A percentile compares a stretch with the other conserved stretches of the same genome.
Evolutionary conservation across 2,888 invertebrate species (phyloP).

Genomic region (Hypercompe scribonia): DNA sequence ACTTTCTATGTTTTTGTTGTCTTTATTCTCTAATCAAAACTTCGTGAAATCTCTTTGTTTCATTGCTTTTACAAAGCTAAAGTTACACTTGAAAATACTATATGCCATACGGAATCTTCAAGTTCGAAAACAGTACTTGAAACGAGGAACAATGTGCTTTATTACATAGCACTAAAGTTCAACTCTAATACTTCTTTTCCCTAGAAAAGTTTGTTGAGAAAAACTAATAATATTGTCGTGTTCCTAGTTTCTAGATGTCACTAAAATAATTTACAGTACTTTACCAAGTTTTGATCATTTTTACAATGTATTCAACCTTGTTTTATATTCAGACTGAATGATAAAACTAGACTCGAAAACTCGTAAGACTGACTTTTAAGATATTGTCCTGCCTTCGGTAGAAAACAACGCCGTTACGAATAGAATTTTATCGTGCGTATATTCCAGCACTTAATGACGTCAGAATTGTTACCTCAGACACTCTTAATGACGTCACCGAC

Average conservation of each 20-base stretch:
- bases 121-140: neutral
- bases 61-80: neutral
- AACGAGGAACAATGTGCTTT: neutral
- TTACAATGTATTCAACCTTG: neutral
- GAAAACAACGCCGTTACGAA: neutral
- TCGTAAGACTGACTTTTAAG: neutral
- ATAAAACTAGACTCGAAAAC: neutral
- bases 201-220: neutral
- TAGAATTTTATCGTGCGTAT: neutral
- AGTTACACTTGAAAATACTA: neutral
- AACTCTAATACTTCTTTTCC: neutral
- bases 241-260: neutral
- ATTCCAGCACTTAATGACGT: neutral
- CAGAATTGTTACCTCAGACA: neutral
- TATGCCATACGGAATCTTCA: neutral
- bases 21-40: conserved; percentile 1
- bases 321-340: neutral
- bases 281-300: neutral
- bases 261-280: neutral
- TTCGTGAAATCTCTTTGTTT: neutral
- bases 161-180: neutral
- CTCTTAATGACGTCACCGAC: conserved; percentile 43
- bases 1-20: conserved; percentile 1
- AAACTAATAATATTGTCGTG: neutral
- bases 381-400: neutral